phyloP scores from a whole-genome alignment of 2,888 invertebrate species.

The Amphipyra tragopoginis region DNA sequence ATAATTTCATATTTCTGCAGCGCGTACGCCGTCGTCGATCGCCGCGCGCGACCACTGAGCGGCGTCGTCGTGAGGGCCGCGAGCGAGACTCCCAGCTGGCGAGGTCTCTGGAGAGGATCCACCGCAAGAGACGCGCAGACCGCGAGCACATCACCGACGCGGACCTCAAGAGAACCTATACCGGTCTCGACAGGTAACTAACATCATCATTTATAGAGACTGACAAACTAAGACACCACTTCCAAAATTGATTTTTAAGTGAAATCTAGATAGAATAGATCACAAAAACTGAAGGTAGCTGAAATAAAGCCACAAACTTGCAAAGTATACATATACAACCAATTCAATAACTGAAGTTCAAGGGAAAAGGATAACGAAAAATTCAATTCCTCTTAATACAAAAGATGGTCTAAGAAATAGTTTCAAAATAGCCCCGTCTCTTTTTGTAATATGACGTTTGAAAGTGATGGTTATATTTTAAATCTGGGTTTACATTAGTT shows the following conservation, averaged over 20 bases:
- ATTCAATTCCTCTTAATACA: no score
- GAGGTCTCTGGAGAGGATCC: constrained; percentile 87
- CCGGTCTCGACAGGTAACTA: constrained; percentile 89
- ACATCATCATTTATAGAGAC: neutral
- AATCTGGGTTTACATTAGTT: no score
- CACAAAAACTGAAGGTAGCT: no score
- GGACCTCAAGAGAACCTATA: constrained; percentile 90
- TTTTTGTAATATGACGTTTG: no score
- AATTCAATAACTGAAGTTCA: no score
- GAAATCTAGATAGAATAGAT: neutral
- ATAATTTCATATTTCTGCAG: constrained; percentile 54
- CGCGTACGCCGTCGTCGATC: constrained; percentile 79
- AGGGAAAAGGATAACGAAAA: no score
- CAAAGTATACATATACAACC: no score
- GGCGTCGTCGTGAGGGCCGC: constrained; percentile 76
- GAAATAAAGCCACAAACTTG: no score
- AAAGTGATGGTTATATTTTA: no score
- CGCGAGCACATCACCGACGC: constrained; percentile 83
- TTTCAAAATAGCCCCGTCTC: no score
- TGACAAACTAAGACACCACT: neutral
- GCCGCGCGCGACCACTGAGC: constrained; percentile 75
- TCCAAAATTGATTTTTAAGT: no score
- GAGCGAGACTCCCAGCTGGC: constrained; percentile 84
- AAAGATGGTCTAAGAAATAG: no score
- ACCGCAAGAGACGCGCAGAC: constrained; percentile 83